These are phyloP conservation scores for Drosophila trichaetosa DNA, from an alignment of 2,888 invertebrate genomes.

Conservation along the genomic window DNA sequence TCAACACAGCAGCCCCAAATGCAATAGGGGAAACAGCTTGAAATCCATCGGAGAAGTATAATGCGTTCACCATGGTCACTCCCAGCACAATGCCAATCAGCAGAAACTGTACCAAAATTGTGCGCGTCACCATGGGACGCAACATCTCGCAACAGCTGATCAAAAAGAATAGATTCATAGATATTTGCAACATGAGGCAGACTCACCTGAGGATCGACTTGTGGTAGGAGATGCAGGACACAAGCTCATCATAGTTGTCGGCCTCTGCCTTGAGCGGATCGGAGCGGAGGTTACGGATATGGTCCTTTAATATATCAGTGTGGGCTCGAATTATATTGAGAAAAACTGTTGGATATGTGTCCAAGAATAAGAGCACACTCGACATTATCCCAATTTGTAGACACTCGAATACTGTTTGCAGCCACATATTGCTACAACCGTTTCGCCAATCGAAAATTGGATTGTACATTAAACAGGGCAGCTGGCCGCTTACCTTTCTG, in stretches of 20 bases:
- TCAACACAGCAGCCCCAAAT: slow-evolving; percentile 27
- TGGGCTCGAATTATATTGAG: slow-evolving; percentile 43
- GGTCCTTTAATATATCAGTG: slow-evolving; percentile 51
- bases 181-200: neutral
- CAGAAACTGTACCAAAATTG: slow-evolving; percentile 57
- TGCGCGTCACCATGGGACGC: slow-evolving; percentile 14
- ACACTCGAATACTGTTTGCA: slow-evolving; percentile 47
- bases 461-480: slow-evolving; percentile 58
- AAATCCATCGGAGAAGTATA: slow-evolving; percentile 41
- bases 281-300: slow-evolving; percentile 41
- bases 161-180: neutral
- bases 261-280: slow-evolving; percentile 33
- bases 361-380: slow-evolving; percentile 27
- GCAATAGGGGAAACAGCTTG: slow-evolving; percentile 49
- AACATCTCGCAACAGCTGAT: slow-evolving; percentile 16
- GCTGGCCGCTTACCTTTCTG: slow-evolving; percentile 18
- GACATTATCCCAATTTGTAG: slow-evolving; percentile 21
- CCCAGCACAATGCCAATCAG: slow-evolving; percentile 53
- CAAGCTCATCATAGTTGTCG: slow-evolving; percentile 56
- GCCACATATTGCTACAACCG: slow-evolving; percentile 35
- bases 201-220: slow-evolving; percentile 52
- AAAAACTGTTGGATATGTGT: slow-evolving; percentile 43
- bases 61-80: slow-evolving; percentile 37
- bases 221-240: slow-evolving; percentile 52
- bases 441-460: slow-evolving; percentile 57